Base-by-base conservation (phyloP, 2,888 invertebrate genomes). In the Phragmatobia fuliginosa region DNA sequence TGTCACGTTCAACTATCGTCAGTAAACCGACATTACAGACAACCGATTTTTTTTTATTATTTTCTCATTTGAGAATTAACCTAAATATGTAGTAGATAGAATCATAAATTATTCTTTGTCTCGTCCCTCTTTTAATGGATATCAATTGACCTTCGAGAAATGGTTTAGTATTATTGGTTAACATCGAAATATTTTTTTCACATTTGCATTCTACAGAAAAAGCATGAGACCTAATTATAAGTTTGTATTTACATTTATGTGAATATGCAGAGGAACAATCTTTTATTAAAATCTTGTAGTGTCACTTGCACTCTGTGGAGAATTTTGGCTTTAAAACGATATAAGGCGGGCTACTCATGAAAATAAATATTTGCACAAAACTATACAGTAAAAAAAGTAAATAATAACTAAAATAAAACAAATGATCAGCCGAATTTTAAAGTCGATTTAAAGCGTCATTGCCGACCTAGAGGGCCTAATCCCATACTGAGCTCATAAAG, bases 211-310 rank as follows among this genome's bases (percentile, higher is more conserved):
- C 5, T 14, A 56, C 28, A 56, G 25, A 28, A 16, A 49, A 56
- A 56, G 14, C 11, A 25, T 56, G 3, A 4, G 1, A 28, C 4
- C n/a, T 32, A 21, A 45, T 45, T n/a, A 10, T 14, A 60, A 33
- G n/a, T 32, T 25, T 25, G 18, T 45, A 18, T 38, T 31, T 56
- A 25, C 33, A 18, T 38, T 31, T 56, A 25, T 36, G 33, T 45
- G 62, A 59, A 66, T 75, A 73, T 84, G 75, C 74, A 75, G 68
- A 72, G 60, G 73, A 81, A 79, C 74, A 83, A 87, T 88, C 87
- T 86, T 87, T 85, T 87, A 88, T 87, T 88, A 87, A 87, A 85
- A 88, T 88, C 86, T 85, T 78, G 79, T 82, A 69, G 66, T 81
- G 87, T 85, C 87, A 82, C 81, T 79, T 71, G 80, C 88, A 88